Base-by-base conservation (phyloP, 2,797 vertebrate species). In the Harpagifer antarcticus region DNA sequence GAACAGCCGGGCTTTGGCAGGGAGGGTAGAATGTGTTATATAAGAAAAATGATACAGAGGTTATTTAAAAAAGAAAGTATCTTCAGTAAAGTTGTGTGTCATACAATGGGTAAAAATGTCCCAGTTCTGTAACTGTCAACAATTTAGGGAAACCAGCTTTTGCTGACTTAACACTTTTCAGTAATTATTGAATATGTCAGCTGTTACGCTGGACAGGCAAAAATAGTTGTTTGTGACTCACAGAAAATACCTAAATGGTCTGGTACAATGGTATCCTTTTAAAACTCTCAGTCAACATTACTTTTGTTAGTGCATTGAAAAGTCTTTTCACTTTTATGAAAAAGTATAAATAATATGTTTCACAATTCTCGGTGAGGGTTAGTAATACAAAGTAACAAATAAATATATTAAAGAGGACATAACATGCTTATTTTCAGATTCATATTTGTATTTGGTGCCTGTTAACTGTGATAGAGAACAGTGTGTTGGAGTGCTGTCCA, bases 11-110 rank as follows among this genome's bases (percentile, higher is more conserved):
- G 11, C 44, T 62, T 5, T 10, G 17, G 20, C 14, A 52, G 42
- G 1, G 17, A 20, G 56, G 27, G 59, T 33, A 40, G 17, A 47
- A 67, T 47, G 42, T 47, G 16, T 19, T 64, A 13, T 27, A 40
- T 45, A 70, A 50, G 13, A 65, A 58, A 69, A 69, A 37, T 27
- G 47, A 17, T n/a, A 42, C 31, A 49, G 40, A 68, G 45, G 47
- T 67, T 42, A 44, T 50, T 6, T 66, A 16, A 27, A 52, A 61
- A 16, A 23, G 43, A 62, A 43, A 65, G 43, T 4, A 58, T 12
- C 27, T 45, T 57, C 16, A 2, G 37, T 7, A 20, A 42, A 12
- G 17, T 31, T 68, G 17, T 13, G 13, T 68, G 40, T 52, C 40
- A 15, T 5, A 9, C 52, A 57, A n/a, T 16, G n/a, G 54, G 27